Base-by-base conservation (phyloP, 1,140 invertebrate species). In the Lucilia cuprina region DNA sequence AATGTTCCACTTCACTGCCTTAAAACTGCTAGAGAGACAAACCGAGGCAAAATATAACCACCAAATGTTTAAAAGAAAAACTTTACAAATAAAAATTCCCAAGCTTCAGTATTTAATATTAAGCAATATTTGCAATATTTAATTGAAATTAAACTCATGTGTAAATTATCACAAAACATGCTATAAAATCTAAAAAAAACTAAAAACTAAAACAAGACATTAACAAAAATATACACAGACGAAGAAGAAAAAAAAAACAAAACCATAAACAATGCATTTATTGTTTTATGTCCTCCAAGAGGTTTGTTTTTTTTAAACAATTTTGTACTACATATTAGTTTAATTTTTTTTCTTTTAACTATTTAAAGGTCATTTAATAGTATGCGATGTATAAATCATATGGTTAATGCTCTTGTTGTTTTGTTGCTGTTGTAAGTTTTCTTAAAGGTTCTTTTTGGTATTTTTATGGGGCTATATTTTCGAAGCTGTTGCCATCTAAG, bases 41-140 rank as follows among this genome's bases (percentile, higher is more conserved):
- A 55, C 50, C 9, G 5, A 49, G 5, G 0, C 5, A 9, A 49
- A 49, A 1, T 12, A 55, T 2, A 8, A 55, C 41, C 7, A 41
- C 41, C 13, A 14, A 60, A 12, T 60, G 55, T 0, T 5, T n/a
- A 60, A 60, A 60, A 17, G 55, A 17, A 60, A 60, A 60, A 60
- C 14, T 7, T 14, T 14, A 60, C 65, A 70, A 19, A 30, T 2
- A 30, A 30, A 30, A 21, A 70, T 70, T 70, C 65, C 65, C 65
- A 70, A 70, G 65, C 65, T 70, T 12, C 3, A 25, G n/a, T 60
- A 60, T 60, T 17, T 21, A 70, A 70, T 70, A 70, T 70, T 70
- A 70, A 70, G 65, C 65, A 70, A 70, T 70, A 70, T 70, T 70
- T 70, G 65, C 65, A 70, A 70, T 70, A 70, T 70, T 70, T 70